Evolutionary conservation across 2,797 vertebrate genomes (phyloP).

Genomic region (Arrhamphus sclerolepis): DNA sequence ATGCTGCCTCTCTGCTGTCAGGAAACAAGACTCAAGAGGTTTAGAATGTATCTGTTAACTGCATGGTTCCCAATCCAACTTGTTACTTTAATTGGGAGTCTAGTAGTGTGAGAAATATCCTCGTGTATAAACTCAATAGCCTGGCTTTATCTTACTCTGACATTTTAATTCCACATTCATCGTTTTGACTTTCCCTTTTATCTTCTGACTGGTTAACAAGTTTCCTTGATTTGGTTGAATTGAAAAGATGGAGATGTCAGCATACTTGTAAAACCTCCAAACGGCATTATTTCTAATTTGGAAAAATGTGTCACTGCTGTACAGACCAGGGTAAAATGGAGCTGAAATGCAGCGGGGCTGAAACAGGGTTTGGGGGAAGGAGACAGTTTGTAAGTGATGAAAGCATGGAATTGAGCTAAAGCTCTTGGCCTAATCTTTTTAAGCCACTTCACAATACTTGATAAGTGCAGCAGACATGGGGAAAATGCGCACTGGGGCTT

Average conservation of each 20-base stretch:
- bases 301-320: conserved; percentile 11
- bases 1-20: not conserved
- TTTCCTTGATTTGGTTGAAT: not conserved
- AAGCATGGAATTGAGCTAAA: conserved; percentile 62
- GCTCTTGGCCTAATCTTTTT: conserved; percentile 73
- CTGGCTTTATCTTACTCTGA: not conserved
- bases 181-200: not conserved
- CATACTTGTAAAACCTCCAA: not conserved
- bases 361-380: conserved; percentile 13
- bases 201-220: not conserved
- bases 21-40: conserved; percentile 9
- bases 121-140: not conserved
- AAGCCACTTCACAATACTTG: conserved; percentile 69
- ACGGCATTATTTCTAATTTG: not conserved
- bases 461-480: conserved; percentile 66
- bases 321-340: conserved; percentile 9
- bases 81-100: conserved; percentile 2
- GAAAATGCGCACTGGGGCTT: conserved; percentile 52
- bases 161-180: not conserved
- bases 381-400: conserved; percentile 57
- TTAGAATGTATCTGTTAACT: conserved; percentile 12
- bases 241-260: not conserved
- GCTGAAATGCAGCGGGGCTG: conserved; percentile 2
- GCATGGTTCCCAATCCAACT: conserved; percentile 6
- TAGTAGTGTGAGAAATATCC: not conserved